These are phyloP conservation scores for Synergus gifuensis DNA, from an alignment of 2,888 invertebrate species.

Conservation along the genomic window DNA sequence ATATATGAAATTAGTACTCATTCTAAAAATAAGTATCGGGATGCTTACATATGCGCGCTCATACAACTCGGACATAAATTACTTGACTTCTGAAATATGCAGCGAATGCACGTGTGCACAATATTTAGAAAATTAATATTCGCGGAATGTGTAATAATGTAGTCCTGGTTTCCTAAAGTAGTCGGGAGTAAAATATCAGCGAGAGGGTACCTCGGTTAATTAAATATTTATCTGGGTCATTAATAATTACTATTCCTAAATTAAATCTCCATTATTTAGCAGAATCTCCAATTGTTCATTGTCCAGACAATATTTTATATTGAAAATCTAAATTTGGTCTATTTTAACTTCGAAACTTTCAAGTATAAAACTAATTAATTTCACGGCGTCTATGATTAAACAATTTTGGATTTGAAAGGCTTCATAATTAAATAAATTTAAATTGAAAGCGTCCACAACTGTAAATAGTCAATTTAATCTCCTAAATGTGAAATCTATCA, in stretches of 20 bases:
- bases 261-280: background rate
- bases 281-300: background rate
- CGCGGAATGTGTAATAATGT: slow-evolving; percentile 3
- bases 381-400: no score
- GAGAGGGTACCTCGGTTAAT: background rate
- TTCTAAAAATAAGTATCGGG: slow-evolving; percentile 34
- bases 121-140: slow-evolving; percentile 35
- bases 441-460: no score
- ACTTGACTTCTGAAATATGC: slow-evolving; percentile 34
- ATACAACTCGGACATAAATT: slow-evolving; percentile 32
- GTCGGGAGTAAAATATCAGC: background rate
- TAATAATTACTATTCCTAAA: background rate
- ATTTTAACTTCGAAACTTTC: background rate
- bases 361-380: background rate
- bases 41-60: slow-evolving; percentile 28
- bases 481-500: background rate
- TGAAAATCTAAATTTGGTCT: no score
- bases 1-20: slow-evolving; percentile 15
- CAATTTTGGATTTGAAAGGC: no score
- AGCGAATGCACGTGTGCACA: slow-evolving; percentile 36
- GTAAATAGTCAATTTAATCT: no score
- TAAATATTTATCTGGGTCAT: background rate
- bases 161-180: slow-evolving; percentile 13
- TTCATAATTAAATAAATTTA: no score
- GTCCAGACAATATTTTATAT: background rate